Conservation (phyloP, 2,113 vertebrate species). For the Zosterops borbonicus region DNA sequence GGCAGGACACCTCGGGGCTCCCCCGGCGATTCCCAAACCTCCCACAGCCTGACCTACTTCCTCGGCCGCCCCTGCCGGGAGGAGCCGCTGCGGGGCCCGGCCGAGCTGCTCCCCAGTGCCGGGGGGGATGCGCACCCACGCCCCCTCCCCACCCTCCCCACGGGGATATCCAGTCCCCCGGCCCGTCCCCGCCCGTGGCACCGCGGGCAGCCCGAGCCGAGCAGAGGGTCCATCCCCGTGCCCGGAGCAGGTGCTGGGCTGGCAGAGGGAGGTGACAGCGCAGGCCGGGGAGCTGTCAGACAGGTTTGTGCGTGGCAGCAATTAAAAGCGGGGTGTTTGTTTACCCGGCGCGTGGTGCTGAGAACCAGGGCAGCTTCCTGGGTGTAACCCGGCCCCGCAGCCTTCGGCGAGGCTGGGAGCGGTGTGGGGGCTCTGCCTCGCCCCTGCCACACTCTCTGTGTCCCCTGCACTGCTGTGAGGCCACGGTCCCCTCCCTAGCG, state of each 20-base stretch:
- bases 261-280: conserved; percentile 36
- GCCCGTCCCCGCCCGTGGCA: background rate
- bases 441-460: accelerated
- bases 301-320: conserved; percentile 63
- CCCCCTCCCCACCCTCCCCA: background rate
- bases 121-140: background rate
- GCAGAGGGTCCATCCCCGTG: background rate
- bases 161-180: background rate
- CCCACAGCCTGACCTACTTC: conserved; percentile 56
- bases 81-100: background rate
- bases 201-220: background rate
- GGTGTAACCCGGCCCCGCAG: conserved; percentile 5
- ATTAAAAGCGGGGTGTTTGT: conserved; percentile 66
- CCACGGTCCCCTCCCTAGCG: background rate
- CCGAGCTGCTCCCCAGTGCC: background rate
- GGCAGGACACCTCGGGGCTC: conserved; percentile 21
- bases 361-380: conserved; percentile 62
- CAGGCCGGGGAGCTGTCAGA: conserved; percentile 60
- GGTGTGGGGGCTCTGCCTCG: background rate
- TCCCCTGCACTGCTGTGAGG: background rate
- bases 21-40: conserved; percentile 30
- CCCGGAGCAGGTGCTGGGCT: conserved; percentile 29
- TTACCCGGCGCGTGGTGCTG: conserved; percentile 37
- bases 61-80: background rate
- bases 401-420: background rate